phyloP scores from a whole-genome alignment of 2,888 invertebrate genomes.

The Tipula unca region DNA sequence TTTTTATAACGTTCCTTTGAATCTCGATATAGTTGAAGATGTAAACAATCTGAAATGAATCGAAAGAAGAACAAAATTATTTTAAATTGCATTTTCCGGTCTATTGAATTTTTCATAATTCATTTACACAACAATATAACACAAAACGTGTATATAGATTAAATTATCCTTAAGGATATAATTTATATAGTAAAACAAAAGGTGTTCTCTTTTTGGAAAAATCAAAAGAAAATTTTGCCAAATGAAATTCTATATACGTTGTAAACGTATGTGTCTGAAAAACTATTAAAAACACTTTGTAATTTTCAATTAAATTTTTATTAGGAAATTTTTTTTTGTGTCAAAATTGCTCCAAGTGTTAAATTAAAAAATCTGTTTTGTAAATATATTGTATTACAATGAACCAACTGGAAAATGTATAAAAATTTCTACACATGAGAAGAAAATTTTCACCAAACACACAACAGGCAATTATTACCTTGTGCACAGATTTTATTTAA shows the following conservation, averaged over 20 bases:
- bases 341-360: not conserved
- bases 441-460: not conserved
- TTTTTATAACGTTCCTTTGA: conserved; percentile 78
- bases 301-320: not conserved
- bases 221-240: not conserved
- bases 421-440: not conserved
- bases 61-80: not conserved
- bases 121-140: not conserved
- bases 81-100: not conserved
- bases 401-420: not conserved
- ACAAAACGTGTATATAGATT: not conserved
- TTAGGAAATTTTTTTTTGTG: not conserved
- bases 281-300: not conserved
- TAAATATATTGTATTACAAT: not conserved
- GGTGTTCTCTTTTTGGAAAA: not conserved
- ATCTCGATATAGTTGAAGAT: conserved; percentile 78
- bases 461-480: not conserved
- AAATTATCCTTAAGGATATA: not conserved
- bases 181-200: not conserved
- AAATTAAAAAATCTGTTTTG: not conserved
- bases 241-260: not conserved
- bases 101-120: not conserved
- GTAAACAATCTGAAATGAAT: conserved; percentile 62
- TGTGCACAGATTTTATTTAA: not conserved
- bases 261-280: not conserved